Percentiles rank a stretch among this genome's conserved stretches.
Evolutionary conservation across 2,113 vertebrate genomes (phyloP).

Genomic region (Alectura lathami): DNA sequence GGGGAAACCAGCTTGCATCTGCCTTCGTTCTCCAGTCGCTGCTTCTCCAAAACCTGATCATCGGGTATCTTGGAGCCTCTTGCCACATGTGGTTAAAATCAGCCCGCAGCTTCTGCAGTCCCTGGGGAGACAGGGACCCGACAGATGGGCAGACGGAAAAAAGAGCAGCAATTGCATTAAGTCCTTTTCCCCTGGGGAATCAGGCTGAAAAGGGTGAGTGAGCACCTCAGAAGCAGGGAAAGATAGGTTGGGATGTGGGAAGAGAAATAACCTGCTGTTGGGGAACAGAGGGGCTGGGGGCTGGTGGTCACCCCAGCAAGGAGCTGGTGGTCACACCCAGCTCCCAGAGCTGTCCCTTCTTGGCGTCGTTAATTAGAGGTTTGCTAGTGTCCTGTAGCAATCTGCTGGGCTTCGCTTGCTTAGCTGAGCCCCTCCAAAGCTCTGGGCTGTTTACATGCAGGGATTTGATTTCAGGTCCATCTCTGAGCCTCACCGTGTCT

Average conservation of each 20-base stretch:
- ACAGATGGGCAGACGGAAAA: not conserved
- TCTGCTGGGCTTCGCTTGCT: not conserved
- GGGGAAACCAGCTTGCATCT: not conserved
- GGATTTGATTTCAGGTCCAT: not conserved
- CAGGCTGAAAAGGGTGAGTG: not conserved
- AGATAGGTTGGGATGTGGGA: not conserved
- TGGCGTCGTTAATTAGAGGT: not conserved
- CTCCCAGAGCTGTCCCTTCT: not conserved
- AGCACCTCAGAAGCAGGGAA: not conserved
- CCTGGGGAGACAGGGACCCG: not conserved
- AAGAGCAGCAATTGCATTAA: not conserved
- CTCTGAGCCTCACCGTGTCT: not conserved
- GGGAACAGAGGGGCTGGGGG: not conserved
- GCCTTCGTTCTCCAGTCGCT: not conserved
- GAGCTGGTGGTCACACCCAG: accelerated
- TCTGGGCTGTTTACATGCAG: not conserved
- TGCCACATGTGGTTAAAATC: not conserved
- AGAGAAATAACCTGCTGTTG: not conserved
- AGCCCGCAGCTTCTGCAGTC: not conserved
- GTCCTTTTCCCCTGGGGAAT: not conserved
- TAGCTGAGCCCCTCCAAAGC: accelerated
- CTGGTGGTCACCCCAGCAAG: not conserved
- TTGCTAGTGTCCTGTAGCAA: accelerated
- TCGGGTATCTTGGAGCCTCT: not conserved
- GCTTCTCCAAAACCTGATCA: accelerated